These are phyloP conservation scores for Phalanger gymnotis DNA, from an alignment of 2,797 vertebrate species.

Conservation along the genomic window DNA sequence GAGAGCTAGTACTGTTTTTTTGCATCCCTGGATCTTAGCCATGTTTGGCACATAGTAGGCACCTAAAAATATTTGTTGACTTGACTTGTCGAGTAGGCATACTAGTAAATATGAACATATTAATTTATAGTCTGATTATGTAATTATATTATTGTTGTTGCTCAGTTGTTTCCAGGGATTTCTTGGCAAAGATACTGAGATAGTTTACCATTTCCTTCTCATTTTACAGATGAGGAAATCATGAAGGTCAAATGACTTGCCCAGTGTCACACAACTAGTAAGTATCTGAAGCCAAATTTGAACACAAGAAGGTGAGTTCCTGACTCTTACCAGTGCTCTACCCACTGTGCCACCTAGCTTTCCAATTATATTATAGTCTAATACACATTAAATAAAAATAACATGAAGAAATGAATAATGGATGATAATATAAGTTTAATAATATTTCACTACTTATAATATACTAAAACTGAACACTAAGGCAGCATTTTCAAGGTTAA, in stretches of 20 bases:
- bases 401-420: background rate
- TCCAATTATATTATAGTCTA: background rate
- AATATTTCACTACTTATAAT: background rate
- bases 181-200: background rate
- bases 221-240: background rate
- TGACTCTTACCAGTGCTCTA: background rate
- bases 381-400: background rate
- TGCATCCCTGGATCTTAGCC: background rate
- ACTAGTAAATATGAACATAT: background rate
- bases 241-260: background rate
- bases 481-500: background rate
- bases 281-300: background rate
- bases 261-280: background rate
- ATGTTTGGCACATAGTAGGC: background rate
- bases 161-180: background rate
- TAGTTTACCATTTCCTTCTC: background rate
- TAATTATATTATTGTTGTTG: background rate
- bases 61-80: background rate
- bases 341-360: background rate
- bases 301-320: background rate
- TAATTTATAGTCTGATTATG: background rate
- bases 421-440: background rate
- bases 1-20: background rate
- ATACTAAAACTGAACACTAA: background rate
- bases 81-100: background rate